Evolutionary conservation across 1,140 invertebrate genomes (phyloP).

Genomic region (Euura lappo): DNA sequence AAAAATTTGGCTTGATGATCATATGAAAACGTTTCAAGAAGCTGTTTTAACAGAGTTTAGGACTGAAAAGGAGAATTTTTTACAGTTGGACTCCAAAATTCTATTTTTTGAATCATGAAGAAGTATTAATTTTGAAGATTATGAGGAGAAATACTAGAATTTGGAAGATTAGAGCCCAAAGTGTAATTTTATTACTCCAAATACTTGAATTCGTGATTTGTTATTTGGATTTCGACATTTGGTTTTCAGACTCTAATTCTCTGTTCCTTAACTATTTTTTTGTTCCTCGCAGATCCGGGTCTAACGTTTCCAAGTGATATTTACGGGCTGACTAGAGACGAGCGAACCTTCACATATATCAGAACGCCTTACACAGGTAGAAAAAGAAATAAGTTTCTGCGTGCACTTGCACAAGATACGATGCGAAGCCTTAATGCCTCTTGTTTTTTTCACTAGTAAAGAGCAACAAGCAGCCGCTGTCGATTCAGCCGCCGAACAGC

Average conservation of each 20-base stretch:
- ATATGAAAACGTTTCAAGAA: background rate
- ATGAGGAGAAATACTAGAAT: too few relatives aligned
- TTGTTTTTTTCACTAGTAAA: constrained; percentile 43
- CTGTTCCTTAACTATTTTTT: too few relatives aligned
- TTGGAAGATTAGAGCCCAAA: too few relatives aligned
- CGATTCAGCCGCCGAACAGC: constrained; percentile 51
- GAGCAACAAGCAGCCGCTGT: constrained; percentile 49
- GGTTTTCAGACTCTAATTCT: too few relatives aligned
- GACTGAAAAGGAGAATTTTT: background rate
- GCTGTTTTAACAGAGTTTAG: background rate
- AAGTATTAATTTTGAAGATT: too few relatives aligned
- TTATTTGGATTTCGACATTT: too few relatives aligned
- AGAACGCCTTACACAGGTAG: constrained; percentile 56
- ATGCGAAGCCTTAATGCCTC: too few relatives aligned
- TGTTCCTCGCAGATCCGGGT: constrained; percentile 24
- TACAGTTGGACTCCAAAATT: background rate
- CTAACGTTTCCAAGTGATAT: constrained; percentile 36
- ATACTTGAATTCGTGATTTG: too few relatives aligned
- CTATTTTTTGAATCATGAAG: background rate
- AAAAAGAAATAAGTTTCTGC: too few relatives aligned
- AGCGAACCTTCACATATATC: constrained; percentile 45
- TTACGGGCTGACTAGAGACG: constrained; percentile 33
- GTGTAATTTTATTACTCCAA: too few relatives aligned
- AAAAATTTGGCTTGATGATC: too few relatives aligned
- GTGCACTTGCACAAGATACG: too few relatives aligned